A percentile compares a stretch with the other conserved stretches of the same genome.
phyloP scores from a whole-genome alignment of 2,888 invertebrate genomes.

The Mycalesis mineus region DNA sequence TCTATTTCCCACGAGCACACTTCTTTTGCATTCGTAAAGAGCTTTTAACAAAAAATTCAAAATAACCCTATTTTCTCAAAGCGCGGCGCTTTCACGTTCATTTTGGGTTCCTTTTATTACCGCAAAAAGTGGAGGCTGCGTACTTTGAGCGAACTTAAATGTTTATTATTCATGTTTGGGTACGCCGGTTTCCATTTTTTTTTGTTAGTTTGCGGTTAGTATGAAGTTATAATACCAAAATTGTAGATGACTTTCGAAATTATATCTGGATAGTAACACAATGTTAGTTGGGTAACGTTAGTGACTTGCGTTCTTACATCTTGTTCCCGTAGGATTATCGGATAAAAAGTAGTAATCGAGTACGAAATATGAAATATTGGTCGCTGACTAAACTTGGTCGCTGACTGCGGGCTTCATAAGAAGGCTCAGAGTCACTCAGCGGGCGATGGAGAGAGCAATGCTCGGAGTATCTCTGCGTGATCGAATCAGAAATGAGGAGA shows the following conservation, averaged over 20 bases:
- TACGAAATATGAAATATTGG: no score
- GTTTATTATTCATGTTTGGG: conserved; percentile 6
- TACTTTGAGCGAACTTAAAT: not conserved
- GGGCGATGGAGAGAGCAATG: no score
- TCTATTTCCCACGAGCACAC: not conserved
- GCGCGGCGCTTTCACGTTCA: not conserved
- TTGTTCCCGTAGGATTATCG: no score
- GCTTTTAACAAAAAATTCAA: conserved; percentile 8
- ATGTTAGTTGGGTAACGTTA: no score
- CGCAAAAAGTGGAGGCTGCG: not conserved
- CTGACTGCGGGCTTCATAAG: no score
- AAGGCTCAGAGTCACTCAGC: no score
- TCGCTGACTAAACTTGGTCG: no score
- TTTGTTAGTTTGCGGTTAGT: not conserved
- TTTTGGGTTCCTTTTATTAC: conserved; percentile 6
- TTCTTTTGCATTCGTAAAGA: conserved; percentile 6
- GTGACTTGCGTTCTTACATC: no score
- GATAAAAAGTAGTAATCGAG: no score
- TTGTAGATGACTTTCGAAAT: not conserved
- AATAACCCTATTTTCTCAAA: conserved; percentile 13
- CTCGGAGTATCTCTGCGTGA: no score
- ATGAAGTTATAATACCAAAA: not conserved
- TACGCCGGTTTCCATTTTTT: conserved; percentile 2
- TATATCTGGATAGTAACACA: no score
- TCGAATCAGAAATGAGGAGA: no score